These are phyloP conservation scores for Bubo bubo DNA, from an alignment of 2,113 vertebrate genomes.

Conservation along the genomic window DNA sequence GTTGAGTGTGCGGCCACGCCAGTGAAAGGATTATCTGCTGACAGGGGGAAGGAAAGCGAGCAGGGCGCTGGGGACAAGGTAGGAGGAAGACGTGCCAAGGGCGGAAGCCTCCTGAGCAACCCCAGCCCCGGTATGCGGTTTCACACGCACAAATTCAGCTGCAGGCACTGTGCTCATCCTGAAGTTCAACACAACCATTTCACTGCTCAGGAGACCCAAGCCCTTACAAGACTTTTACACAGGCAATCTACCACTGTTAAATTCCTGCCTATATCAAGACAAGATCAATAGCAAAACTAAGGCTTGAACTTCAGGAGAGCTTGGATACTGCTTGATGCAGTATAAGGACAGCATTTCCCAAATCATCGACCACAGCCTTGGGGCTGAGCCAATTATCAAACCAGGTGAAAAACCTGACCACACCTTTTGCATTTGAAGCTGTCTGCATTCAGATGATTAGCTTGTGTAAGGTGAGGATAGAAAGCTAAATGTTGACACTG, in stretches of 20 bases:
- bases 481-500: conserved; percentile 32
- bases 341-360: neutral
- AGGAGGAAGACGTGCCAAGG: neutral
- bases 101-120: neutral
- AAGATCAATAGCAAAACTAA: neutral
- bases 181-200: neutral
- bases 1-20: accelerated
- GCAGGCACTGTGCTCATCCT: neutral
- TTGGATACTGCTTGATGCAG: neutral
- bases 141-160: neutral
- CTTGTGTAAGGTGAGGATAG: neutral
- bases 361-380: neutral
- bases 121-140: neutral
- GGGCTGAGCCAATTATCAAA: neutral
- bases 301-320: neutral
- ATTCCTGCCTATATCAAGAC: neutral
- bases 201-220: neutral
- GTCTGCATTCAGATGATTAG: neutral
- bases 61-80: neutral
- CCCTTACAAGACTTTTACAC: neutral
- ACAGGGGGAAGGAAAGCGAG: accelerated
- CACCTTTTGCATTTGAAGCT: neutral
- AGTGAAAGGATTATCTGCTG: neutral
- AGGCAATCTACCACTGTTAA: neutral
- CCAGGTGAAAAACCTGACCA: neutral